Percentiles rank a stretch among this genome's conserved stretches.
Evolutionary conservation across 92 coral and sea anemone genomes (phyloP).

Genomic region (Phymanthus crucifer): DNA sequence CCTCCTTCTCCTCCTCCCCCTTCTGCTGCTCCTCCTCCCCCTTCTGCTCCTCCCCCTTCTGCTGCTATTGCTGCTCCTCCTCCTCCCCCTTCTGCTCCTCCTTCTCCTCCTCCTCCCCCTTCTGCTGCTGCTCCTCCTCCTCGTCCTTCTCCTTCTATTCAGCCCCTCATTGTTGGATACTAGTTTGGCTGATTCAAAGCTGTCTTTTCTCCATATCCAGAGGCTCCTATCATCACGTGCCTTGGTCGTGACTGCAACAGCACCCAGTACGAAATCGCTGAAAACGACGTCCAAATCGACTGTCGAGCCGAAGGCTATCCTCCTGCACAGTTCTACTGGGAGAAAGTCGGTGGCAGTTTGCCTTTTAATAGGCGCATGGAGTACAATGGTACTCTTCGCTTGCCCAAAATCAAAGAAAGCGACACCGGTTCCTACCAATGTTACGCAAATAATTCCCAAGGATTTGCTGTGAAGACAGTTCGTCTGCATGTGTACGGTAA

Average conservation of each 20-base stretch:
- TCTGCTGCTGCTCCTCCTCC: background rate
- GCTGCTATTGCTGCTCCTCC: no score
- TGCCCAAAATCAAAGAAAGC: constrained; percentile 45
- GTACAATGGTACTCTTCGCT: constrained; percentile 69
- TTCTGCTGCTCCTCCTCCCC: no score
- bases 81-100: background rate
- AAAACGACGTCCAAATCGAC: constrained; percentile 36
- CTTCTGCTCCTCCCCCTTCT: no score
- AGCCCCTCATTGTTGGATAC: background rate
- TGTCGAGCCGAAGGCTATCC: constrained; percentile 75
- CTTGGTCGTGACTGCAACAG: constrained; percentile 55
- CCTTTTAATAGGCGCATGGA: constrained; percentile 48
- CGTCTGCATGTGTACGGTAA: constrained; percentile 75
- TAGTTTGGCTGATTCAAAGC: background rate
- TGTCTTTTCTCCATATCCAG: constrained; percentile 27
- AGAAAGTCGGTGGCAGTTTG: constrained; percentile 33
- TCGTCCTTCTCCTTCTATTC: no score
- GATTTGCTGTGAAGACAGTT: constrained; percentile 19
- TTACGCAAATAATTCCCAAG: constrained; percentile 62
- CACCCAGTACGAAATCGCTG: constrained; percentile 47
- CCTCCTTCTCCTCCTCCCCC: background rate
- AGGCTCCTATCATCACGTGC: constrained; percentile 67
- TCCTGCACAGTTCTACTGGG: constrained; percentile 64
- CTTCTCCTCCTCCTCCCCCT: background rate
- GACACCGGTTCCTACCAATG: constrained; percentile 81